Base-by-base conservation (phyloP, 2,113 vertebrate genomes). In the Castor canadensis region DNA sequence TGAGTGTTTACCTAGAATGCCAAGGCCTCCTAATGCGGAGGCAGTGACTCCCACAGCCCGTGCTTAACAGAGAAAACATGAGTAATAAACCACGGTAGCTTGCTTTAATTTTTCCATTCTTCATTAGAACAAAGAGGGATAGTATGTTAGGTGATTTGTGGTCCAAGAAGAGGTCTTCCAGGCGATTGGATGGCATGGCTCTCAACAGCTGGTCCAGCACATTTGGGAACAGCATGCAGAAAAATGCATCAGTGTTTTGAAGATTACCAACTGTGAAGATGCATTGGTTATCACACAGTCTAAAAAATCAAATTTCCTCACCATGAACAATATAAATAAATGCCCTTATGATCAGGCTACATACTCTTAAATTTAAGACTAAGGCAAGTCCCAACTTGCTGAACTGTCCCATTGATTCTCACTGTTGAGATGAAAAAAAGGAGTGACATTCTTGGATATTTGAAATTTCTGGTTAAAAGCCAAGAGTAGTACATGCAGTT, bases 141-240 rank as follows among this genome's bases (percentile, higher is more conserved):
- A 79, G 20, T 43, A 0, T 1, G 15, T 95, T 92, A 94, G 82
- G 75, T 95, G 95, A 95, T 97, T 92, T 95, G 85, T 96, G 97
- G 83, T 94, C 88, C 93, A 97, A 91, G 79, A 96, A 97, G 94
- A 96, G 93, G 97, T 97, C 95, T 97, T 97, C 69, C 91, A 87
- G 89, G 83, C 47, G 3, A 89, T 96, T 96, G 97, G 94, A 96
- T 80, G 40, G 95, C 73, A 22, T 87, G 93, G 58, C 64, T 96
- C 79, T 93, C 89, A 97, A 97, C 97, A 97, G 97, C 97, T 97
- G 97, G 97, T 94, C 97, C 89, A 94, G 83, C 97, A 97, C 97
- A 97, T 97, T 97, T 94, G 96, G 93, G 96, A 97, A 97, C 97
- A 97, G 97, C 96, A 96, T 96, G 97, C 87, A 96, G 97, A 97